These are phyloP conservation scores for Mus minutoides DNA, from an alignment of 2,797 vertebrate species.

Conservation along the genomic window DNA sequence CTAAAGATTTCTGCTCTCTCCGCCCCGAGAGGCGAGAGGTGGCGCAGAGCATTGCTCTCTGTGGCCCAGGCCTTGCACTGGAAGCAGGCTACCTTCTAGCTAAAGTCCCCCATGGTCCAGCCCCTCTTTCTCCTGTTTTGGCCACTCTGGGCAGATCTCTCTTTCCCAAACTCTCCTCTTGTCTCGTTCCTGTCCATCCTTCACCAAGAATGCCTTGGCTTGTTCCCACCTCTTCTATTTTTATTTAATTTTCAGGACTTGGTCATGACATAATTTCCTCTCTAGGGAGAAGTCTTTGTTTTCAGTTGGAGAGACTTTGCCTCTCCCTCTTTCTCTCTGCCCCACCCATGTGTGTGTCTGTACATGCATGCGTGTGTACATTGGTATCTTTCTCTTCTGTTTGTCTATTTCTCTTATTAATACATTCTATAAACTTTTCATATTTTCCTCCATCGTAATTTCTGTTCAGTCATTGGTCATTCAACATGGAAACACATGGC, in stretches of 20 bases:
- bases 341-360: background rate
- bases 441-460: background rate
- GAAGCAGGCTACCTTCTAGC: background rate
- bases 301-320: background rate
- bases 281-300: background rate
- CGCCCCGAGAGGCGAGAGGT: no score
- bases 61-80: background rate
- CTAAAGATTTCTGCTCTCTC: background rate
- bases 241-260: background rate
- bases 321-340: background rate
- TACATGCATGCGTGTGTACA: background rate
- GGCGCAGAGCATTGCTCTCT: background rate
- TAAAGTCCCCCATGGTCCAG: accelerated
- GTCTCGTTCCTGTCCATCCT: background rate
- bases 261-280: background rate
- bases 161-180: background rate
- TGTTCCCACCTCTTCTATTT: background rate
- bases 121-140: no score
- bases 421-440: background rate
- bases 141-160: background rate
- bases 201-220: background rate
- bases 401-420: background rate
- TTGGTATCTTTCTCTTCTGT: background rate
- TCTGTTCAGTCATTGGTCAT: background rate
- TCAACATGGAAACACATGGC: background rate